These are phyloP conservation scores for Incurvaria masculella DNA, from an alignment of 2,888 invertebrate species.

Conservation along the genomic window DNA sequence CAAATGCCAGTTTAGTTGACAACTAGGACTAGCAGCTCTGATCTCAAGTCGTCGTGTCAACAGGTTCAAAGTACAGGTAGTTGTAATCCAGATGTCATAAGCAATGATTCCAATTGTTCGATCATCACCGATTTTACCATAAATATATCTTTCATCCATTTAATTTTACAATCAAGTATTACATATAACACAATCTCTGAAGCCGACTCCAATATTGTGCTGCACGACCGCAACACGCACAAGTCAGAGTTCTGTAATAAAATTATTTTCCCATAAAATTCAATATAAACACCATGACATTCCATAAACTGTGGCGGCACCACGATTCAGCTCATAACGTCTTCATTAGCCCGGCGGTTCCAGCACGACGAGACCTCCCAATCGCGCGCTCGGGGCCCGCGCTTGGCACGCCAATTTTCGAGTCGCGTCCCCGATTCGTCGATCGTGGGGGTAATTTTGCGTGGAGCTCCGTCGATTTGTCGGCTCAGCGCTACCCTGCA, in stretches of 20 bases:
- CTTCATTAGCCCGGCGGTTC: constrained; percentile 37
- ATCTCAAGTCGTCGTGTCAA: too few relatives aligned
- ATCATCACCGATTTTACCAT: too few relatives aligned
- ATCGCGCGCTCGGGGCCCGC: constrained; percentile 26
- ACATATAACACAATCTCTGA: too few relatives aligned
- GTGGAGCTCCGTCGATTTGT: background rate
- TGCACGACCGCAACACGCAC: constrained; percentile 23
- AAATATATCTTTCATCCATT: too few relatives aligned
- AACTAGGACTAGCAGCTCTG: too few relatives aligned
- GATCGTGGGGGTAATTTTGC: constrained; percentile 6
- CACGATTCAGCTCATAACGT: constrained; percentile 46
- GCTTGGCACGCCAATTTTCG: constrained; percentile 33
- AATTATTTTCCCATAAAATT: constrained; percentile 47
- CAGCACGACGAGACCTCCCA: constrained; percentile 35
- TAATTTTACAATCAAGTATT: too few relatives aligned
- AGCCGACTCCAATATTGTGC: background rate
- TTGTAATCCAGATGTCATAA: too few relatives aligned
- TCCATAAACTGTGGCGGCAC: constrained; percentile 35
- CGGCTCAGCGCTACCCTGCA: background rate
- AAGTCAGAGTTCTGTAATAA: constrained; percentile 23
- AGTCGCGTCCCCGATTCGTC: constrained; percentile 34
- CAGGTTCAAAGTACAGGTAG: too few relatives aligned
- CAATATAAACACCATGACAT: constrained; percentile 43
- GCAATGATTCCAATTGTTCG: too few relatives aligned
- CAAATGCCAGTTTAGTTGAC: too few relatives aligned